phyloP scores from a whole-genome alignment of 2,888 invertebrate genomes.

The Hanleya hanleyi region DNA sequence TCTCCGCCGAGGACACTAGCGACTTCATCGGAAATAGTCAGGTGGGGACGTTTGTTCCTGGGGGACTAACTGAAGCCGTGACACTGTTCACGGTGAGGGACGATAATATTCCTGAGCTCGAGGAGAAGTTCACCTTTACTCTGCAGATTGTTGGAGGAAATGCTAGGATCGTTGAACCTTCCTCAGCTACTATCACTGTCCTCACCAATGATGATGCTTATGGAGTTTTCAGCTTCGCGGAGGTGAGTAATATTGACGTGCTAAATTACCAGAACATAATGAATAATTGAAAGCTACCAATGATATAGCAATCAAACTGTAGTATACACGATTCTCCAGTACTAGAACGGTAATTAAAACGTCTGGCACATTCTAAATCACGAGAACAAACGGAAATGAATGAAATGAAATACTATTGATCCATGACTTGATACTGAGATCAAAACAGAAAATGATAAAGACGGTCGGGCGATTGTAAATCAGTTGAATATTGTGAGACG shows the following conservation, averaged over 20 bases:
- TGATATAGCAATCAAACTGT: too few species aligned
- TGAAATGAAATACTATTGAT: too few species aligned
- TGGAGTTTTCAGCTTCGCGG: constrained; percentile 64
- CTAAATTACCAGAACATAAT: neutral
- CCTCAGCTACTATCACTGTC: constrained; percentile 54
- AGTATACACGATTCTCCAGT: too few species aligned
- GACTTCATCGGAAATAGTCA: constrained; percentile 68
- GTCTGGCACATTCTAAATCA: too few species aligned
- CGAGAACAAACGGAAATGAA: too few species aligned
- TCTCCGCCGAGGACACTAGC: constrained; percentile 28
- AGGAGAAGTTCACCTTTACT: constrained; percentile 57
- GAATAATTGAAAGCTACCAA: neutral
- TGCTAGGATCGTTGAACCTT: constrained; percentile 44
- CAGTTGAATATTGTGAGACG: too few species aligned
- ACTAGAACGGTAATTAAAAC: too few species aligned
- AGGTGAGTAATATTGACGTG: constrained; percentile 46
- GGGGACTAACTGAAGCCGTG: constrained; percentile 34
- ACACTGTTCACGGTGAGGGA: constrained; percentile 64
- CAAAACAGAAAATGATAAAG: too few species aligned
- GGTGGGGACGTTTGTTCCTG: constrained; percentile 56
- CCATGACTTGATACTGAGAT: too few species aligned
- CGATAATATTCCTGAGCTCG: constrained; percentile 63
- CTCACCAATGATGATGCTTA: constrained; percentile 70
- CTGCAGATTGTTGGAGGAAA: constrained; percentile 45
- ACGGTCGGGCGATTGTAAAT: too few species aligned